Base-by-base conservation (phyloP, 2,113 vertebrate species). In the Pholis gunnellus region DNA sequence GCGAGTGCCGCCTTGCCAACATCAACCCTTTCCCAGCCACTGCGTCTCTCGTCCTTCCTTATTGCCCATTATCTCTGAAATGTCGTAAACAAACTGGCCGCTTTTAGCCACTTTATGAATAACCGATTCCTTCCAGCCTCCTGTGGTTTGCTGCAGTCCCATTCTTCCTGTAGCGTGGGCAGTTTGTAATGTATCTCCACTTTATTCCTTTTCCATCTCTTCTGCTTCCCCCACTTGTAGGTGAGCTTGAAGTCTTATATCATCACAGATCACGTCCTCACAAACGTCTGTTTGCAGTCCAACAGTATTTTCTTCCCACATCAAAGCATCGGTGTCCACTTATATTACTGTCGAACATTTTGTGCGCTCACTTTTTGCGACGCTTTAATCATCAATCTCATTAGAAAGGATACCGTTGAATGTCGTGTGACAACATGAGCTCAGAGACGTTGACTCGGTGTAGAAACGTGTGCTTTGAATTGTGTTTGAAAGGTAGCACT, bases 271-370 rank as follows among this genome's bases (percentile, higher is more conserved):
- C 72, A 57, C 9, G 3, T 81, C 59, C 52, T 65, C 65, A 22
- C 40, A 67, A 81, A 82, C 85, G 77, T 79, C 66, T 86, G 59
- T 56, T 71, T 72, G 74, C 34, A 76, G 61, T 78, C 25, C 36
- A 52, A 15, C 72, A 13, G 29, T 15, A 65, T 80, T 52, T 56
- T 13, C 42, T 17, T 78, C 50, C 66, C 46, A 67, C 64, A 71
- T 22, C 61, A 9, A 52, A 80, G 60, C 65, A 57, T 59, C 75
- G 25, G 36, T 15, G 56, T 22, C 20, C 17, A 22, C 44, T 34
- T 54, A 14, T 46, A 29, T 46, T 13, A 56, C 6, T 5, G 34
- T 13, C n/a, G 25, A 25, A 38, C n/a, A 17, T 46, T n/a, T 34
- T 40, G 25, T 14, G 6, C 50, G 22, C 22, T 56, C 25, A 36